phyloP scores from a whole-genome alignment of 2,113 vertebrate genomes.

The Malaclemys terrapin region DNA sequence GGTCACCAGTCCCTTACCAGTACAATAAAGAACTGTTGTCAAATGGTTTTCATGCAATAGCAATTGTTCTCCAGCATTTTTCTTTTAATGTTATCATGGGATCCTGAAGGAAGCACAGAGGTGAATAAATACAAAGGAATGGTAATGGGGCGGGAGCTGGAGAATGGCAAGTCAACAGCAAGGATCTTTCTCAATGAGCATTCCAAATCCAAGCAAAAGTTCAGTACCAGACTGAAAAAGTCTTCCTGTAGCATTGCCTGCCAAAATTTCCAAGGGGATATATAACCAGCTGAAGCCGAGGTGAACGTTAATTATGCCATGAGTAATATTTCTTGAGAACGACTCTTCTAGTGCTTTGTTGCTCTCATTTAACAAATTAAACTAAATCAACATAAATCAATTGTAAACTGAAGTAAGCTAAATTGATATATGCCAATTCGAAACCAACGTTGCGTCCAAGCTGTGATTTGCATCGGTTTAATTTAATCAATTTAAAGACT shows the following conservation, averaged over 20 bases:
- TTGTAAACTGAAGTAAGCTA: not conserved
- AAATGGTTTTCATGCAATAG: too few relatives aligned
- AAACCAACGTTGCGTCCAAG: not conserved
- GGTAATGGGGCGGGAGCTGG: too few relatives aligned
- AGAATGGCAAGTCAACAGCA: too few relatives aligned
- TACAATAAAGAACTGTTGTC: too few relatives aligned
- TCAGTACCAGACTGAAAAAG: not conserved
- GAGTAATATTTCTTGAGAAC: not conserved
- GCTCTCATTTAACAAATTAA: conserved; percentile 5
- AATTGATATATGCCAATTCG: not conserved
- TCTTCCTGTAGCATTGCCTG: not conserved
- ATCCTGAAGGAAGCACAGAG: too few relatives aligned
- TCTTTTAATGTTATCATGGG: too few relatives aligned
- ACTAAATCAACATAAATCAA: conserved; percentile 14
- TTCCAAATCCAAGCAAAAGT: not conserved
- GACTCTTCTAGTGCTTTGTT: not conserved
- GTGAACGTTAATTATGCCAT: not conserved
- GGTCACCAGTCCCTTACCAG: too few relatives aligned
- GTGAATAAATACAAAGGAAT: too few relatives aligned
- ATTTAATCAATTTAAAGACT: not conserved
- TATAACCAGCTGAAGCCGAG: not conserved
- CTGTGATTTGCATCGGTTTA: not conserved
- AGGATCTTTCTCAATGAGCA: too few relatives aligned
- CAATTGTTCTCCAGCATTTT: too few relatives aligned
- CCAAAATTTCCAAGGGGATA: too few relatives aligned